Evolutionary conservation across 53 echinoderm and acorn worm species (phyloP).

Genomic region (Patiria pectinifera): DNA sequence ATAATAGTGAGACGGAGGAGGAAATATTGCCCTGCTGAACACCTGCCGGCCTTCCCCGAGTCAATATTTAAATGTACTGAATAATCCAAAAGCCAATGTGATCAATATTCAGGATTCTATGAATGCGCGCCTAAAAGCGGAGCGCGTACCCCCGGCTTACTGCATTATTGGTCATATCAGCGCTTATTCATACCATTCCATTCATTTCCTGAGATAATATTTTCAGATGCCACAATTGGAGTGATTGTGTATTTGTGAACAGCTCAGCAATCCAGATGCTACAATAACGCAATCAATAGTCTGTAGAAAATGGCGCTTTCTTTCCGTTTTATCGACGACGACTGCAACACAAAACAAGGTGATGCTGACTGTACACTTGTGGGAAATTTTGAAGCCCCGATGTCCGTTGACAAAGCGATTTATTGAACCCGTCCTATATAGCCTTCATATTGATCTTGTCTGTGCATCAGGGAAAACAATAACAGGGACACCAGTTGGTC

Average conservation of each 20-base stretch:
- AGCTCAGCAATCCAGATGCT: too few relatives aligned
- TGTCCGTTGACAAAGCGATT: slow-evolving; percentile 8
- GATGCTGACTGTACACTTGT: not conserved
- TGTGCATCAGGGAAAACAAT: not conserved
- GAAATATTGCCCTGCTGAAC: slow-evolving; percentile 36
- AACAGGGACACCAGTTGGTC: not conserved
- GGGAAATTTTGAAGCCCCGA: not conserved
- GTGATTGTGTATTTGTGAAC: too few relatives aligned
- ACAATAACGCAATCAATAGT: too few relatives aligned
- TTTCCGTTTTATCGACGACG: not conserved
- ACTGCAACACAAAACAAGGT: not conserved
- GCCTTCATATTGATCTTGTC: slow-evolving; percentile 58
- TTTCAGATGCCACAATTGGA: too few relatives aligned
- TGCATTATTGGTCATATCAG: too few relatives aligned
- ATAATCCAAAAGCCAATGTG: slow-evolving; percentile 33
- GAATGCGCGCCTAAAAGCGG: not conserved
- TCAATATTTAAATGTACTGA: slow-evolving; percentile 44
- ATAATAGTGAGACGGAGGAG: not conserved
- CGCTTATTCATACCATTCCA: too few relatives aligned
- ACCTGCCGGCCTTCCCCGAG: not conserved
- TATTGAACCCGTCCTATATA: slow-evolving; percentile 22
- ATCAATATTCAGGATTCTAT: slow-evolving; percentile 32
- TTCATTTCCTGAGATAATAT: too few relatives aligned
- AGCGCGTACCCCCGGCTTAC: too few relatives aligned
- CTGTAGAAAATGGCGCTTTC: not conserved